Conservation (phyloP, 2,888 invertebrate species). For the Cataglyphis altisquamis region DNA sequence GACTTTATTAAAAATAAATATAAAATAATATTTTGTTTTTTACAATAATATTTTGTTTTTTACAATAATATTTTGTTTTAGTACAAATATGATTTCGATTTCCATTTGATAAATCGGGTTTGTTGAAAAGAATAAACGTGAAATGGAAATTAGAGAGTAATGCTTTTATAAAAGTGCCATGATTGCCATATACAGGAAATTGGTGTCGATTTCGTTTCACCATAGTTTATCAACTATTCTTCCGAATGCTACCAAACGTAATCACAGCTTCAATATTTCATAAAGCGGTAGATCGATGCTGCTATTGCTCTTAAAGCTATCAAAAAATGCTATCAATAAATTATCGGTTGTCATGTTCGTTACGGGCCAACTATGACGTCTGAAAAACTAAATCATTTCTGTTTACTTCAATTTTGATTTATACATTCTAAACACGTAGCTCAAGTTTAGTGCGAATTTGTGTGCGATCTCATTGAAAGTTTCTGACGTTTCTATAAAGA, state of each 20-base stretch:
- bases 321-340: constrained; percentile 4
- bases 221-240: constrained; percentile 12
- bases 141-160: not conserved
- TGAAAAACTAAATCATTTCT: not conserved
- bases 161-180: not conserved
- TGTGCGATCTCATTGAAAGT: constrained; percentile 20
- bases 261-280: constrained; percentile 41
- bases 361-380: constrained; percentile 6
- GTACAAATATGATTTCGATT: not conserved
- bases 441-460: not conserved
- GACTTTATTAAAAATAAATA: not conserved
- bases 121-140: not conserved
- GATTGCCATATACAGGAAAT: not conserved
- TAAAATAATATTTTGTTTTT: not conserved
- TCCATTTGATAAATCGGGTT: not conserved
- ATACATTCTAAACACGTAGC: constrained; percentile 2
- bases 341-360: constrained; percentile 6
- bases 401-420: constrained; percentile 14
- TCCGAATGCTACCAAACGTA: not conserved
- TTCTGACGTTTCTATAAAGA: not conserved
- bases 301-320: not conserved
- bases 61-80: not conserved
- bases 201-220: not conserved
- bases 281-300: not conserved
- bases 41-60: not conserved